Evolutionary conservation across 1,140 invertebrate genomes (phyloP).

Genomic region (Pseudomyrmex pallidus): DNA sequence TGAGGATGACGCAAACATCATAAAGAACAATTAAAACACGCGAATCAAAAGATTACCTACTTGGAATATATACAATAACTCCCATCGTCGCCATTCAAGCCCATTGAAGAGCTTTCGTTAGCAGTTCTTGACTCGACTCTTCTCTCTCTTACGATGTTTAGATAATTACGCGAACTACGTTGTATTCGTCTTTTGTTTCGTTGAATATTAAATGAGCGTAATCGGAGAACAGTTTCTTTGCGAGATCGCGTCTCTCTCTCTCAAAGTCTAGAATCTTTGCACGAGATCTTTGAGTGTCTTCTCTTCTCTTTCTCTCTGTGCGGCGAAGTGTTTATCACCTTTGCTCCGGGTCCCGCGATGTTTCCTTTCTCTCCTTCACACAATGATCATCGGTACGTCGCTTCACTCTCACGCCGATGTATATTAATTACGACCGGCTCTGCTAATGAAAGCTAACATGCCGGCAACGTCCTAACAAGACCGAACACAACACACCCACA

Average conservation of each 20-base stretch:
- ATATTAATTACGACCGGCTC: constrained; percentile 56
- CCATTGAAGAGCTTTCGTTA: constrained; percentile 38
- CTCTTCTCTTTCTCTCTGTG: not conserved
- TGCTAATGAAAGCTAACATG: constrained; percentile 44
- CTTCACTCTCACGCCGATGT: constrained; percentile 48
- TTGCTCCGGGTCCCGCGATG: constrained; percentile 67
- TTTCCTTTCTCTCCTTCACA: constrained; percentile 77
- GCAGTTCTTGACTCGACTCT: not conserved
- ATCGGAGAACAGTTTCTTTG: not conserved
- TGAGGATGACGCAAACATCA: not conserved
- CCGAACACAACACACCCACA: not conserved
- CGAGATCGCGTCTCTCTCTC: not conserved
- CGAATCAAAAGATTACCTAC: constrained; percentile 75
- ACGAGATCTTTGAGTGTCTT: too few species aligned
- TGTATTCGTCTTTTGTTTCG: not conserved
- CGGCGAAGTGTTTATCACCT: constrained; percentile 66
- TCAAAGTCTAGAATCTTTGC: constrained; percentile 70
- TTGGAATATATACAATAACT: constrained; percentile 82
- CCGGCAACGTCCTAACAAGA: constrained; percentile 19
- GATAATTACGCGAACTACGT: not conserved
- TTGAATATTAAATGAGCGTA: not conserved
- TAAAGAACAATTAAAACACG: not conserved
- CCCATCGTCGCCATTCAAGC: constrained; percentile 82
- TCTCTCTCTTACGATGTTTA: not conserved
- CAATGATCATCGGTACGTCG: constrained; percentile 62